A percentile compares a stretch with the other conserved stretches of the same genome.
Evolutionary conservation across 2,888 invertebrate species (phyloP).

Genomic region (Quadroppia sp.): DNA sequence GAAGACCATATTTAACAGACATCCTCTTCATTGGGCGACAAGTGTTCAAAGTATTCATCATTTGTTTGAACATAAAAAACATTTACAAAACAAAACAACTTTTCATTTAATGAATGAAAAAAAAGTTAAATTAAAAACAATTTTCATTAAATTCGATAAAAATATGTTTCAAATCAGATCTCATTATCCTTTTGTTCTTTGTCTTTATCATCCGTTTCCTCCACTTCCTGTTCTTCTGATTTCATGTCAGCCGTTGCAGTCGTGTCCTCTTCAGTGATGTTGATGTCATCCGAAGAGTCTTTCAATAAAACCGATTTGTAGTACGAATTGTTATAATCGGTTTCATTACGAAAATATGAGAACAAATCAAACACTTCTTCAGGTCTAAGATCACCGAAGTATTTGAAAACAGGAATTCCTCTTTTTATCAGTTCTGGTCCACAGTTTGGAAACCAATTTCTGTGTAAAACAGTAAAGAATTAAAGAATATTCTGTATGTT

Average conservation of each 20-base stretch:
- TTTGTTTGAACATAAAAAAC: background rate
- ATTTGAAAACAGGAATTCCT: conserved; percentile 66
- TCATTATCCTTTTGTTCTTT: background rate
- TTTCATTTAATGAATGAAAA: too few species aligned
- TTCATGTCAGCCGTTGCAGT: background rate
- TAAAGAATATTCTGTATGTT: background rate
- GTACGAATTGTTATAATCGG: conserved; percentile 63
- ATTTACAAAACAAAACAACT: background rate
- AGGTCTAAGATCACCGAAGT: conserved; percentile 66
- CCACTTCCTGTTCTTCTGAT: background rate
- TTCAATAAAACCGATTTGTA: conserved; percentile 52
- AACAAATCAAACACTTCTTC: conserved; percentile 64
- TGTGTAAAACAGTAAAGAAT: conserved; percentile 11
- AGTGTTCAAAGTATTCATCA: background rate
- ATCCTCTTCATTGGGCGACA: too few species aligned
- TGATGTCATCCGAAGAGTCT: background rate
- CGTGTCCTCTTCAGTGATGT: background rate
- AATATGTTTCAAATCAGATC: background rate
- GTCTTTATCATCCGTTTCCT: background rate
- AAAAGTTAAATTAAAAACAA: too few species aligned
- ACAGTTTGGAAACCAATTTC: conserved; percentile 65
- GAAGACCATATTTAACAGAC: too few species aligned
- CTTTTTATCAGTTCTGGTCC: conserved; percentile 63
- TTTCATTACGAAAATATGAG: conserved; percentile 62
- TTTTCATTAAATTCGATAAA: background rate